Conservation (phyloP, 2,797 vertebrate species). For the Chaunax sp. region DNA sequence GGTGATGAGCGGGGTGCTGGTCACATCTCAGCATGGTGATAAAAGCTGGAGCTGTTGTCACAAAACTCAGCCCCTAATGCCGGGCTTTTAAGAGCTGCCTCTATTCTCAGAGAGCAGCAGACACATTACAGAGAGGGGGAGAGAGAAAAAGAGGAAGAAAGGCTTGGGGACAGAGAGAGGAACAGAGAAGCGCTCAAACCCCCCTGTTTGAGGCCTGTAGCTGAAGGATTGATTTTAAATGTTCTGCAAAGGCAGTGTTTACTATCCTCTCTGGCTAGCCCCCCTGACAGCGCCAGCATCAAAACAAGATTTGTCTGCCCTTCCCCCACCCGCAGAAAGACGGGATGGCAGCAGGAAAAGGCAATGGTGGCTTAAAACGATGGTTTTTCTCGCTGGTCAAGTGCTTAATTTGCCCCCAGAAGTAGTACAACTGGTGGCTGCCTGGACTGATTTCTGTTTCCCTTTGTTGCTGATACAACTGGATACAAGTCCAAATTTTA, state of each 20-base stretch:
- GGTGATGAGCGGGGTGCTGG: slow-evolving; percentile 40
- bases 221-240: slow-evolving; percentile 86
- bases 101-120: slow-evolving; percentile 74
- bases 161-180: slow-evolving; percentile 39
- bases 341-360: slow-evolving; percentile 40
- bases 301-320: slow-evolving; percentile 76
- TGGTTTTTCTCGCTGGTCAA: slow-evolving; percentile 35
- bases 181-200: slow-evolving; percentile 31
- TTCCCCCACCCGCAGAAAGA: slow-evolving; percentile 39
- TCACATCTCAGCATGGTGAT: slow-evolving; percentile 77
- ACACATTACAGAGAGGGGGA: slow-evolving; percentile 73
- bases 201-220: slow-evolving; percentile 74
- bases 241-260: slow-evolving; percentile 82
- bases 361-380: slow-evolving; percentile 48
- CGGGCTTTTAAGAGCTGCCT: slow-evolving; percentile 78
- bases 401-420: slow-evolving; percentile 37
- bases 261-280: slow-evolving; percentile 76
- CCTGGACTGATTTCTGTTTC: slow-evolving; percentile 3
- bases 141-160: slow-evolving; percentile 59
- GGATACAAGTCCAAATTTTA: slow-evolving; percentile 1
- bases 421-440: slow-evolving; percentile 8
- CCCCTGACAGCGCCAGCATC: slow-evolving; percentile 77
- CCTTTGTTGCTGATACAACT: slow-evolving; percentile 1
- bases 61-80: slow-evolving; percentile 68
- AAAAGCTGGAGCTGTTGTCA: slow-evolving; percentile 75